phyloP scores from a whole-genome alignment of 2,888 invertebrate genomes.

The Andrena dorsata region DNA sequence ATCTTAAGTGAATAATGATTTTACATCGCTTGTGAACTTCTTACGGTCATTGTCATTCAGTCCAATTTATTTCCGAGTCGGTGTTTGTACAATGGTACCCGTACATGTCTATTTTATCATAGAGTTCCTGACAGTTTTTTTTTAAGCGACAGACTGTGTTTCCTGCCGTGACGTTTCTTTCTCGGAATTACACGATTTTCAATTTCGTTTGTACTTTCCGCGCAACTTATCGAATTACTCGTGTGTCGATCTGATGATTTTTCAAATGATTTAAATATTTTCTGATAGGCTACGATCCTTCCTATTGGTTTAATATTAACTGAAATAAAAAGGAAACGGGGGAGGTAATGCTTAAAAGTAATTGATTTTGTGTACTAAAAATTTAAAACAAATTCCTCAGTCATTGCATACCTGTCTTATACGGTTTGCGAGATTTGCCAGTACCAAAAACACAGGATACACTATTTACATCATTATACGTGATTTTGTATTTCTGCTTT shows the following conservation, averaged over 20 bases:
- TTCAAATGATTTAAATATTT: not conserved
- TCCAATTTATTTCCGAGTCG: no score
- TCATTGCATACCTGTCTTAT: conserved; percentile 63
- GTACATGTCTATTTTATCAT: not conserved
- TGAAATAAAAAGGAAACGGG: not conserved
- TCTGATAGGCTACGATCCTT: conserved; percentile 4
- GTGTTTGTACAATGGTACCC: no score
- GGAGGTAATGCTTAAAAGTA: not conserved
- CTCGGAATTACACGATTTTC: not conserved
- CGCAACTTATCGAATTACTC: not conserved
- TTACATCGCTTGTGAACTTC: not conserved
- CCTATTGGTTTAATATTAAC: conserved; percentile 32
- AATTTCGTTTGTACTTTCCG: not conserved
- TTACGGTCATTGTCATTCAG: no score
- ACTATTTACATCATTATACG: conserved; percentile 36
- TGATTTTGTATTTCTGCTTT: conserved; percentile 55
- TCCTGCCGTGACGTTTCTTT: not conserved
- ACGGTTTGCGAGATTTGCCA: conserved; percentile 52
- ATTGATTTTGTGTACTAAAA: not conserved
- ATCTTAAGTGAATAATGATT: not conserved
- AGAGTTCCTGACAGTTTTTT: not conserved
- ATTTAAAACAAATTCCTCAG: not conserved
- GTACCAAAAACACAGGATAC: conserved; percentile 64
- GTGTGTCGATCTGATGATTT: not conserved
- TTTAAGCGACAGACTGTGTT: not conserved